A percentile compares a stretch with the other conserved stretches of the same genome.
Conservation (phyloP, 2,113 vertebrate species). For the Melanostigma gelatinosum region DNA sequence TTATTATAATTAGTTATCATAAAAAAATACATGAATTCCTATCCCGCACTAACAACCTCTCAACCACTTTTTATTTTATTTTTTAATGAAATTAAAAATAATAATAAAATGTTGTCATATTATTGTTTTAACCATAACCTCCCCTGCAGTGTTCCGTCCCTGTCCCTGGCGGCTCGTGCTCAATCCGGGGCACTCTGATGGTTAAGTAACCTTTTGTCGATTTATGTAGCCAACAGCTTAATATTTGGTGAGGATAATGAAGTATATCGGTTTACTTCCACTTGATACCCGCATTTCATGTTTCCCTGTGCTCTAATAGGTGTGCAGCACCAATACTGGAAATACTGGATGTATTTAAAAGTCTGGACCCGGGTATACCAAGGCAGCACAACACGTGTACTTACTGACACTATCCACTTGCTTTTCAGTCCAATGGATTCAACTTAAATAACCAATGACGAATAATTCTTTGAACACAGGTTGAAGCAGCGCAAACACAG, state of each 20-base stretch:
- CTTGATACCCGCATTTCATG: too few relatives aligned
- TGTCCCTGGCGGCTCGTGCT: too few relatives aligned
- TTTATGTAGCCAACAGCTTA: neutral
- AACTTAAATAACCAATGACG: neutral
- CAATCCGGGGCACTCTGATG: too few relatives aligned
- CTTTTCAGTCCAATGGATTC: conserved; percentile 23
- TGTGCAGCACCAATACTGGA: neutral
- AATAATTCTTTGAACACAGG: conserved; percentile 5
- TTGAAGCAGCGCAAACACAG: conserved; percentile 1
- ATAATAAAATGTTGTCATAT: too few relatives aligned
- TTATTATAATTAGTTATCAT: too few relatives aligned
- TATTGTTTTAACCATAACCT: too few relatives aligned
- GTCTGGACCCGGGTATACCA: neutral
- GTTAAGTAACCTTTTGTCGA: neutral
- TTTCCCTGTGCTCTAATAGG: neutral
- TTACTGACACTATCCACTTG: neutral
- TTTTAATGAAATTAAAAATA: too few relatives aligned
- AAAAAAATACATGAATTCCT: too few relatives aligned
- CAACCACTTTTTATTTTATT: too few relatives aligned
- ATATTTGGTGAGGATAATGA: neutral
- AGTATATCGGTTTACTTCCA: neutral
- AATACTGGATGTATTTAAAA: neutral
- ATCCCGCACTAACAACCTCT: too few relatives aligned
- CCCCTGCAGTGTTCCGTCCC: too few relatives aligned
- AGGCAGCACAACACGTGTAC: neutral